A percentile compares a stretch with the other conserved stretches of the same genome.
These are phyloP conservation scores for Epinephelus coioides DNA, from an alignment of 2,797 vertebrate genomes.

Conservation along the genomic window DNA sequence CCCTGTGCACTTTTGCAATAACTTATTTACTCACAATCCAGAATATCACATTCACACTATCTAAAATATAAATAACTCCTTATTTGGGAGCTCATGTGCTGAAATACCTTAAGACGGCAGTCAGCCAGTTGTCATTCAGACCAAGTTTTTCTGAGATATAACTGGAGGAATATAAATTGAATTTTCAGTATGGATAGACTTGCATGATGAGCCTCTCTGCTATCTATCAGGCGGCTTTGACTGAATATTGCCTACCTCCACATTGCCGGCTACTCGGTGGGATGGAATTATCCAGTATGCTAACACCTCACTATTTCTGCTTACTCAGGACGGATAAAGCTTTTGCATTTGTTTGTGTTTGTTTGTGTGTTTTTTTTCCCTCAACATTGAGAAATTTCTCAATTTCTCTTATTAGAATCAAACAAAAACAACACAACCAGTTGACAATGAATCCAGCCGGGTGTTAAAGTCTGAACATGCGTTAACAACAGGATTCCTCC, in stretches of 20 bases:
- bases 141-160: slow-evolving; percentile 37
- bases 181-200: slow-evolving; percentile 63
- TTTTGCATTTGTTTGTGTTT: slow-evolving; percentile 27
- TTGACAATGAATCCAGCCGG: neutral
- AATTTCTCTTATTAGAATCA: neutral
- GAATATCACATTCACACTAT: slow-evolving; percentile 26
- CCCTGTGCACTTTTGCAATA: neutral
- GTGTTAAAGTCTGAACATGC: slow-evolving; percentile 6
- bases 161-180: slow-evolving; percentile 64
- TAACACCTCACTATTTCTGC: slow-evolving; percentile 61
- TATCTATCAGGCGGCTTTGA: slow-evolving; percentile 56
- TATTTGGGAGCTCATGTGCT: slow-evolving; percentile 21
- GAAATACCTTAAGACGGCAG: slow-evolving; percentile 27
- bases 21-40: neutral
- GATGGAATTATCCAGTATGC: slow-evolving; percentile 57
- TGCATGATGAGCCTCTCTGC: slow-evolving; percentile 60
- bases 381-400: neutral
- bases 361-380: neutral
- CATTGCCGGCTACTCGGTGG: slow-evolving; percentile 35
- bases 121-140: slow-evolving; percentile 48
- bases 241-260: slow-evolving; percentile 55
- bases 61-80: slow-evolving; percentile 15
- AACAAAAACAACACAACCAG: slow-evolving; percentile 10
- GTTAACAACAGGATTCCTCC: slow-evolving; percentile 28
- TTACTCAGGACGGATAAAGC: slow-evolving; percentile 47